Conservation (phyloP, 1,140 invertebrate species). For the Caenorhabditis inopinata region DNA sequence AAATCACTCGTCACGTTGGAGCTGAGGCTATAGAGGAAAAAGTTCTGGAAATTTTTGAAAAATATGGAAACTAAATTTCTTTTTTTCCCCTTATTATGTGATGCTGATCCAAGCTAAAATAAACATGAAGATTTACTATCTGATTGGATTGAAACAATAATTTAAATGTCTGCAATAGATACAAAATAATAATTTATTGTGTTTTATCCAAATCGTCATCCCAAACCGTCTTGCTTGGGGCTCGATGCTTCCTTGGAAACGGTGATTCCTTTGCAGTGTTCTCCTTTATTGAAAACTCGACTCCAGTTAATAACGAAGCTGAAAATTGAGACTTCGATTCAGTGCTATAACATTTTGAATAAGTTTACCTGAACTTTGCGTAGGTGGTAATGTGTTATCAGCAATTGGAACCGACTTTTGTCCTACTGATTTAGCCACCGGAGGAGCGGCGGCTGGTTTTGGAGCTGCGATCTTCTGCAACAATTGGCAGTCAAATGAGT, state of each 20-base stretch:
- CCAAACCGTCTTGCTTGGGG: neutral
- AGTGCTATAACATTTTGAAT: neutral
- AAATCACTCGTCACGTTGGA: neutral
- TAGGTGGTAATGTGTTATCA: neutral
- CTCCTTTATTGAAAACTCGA: neutral
- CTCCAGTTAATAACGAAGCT: neutral
- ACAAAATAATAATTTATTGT: neutral
- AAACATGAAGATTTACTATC: too few species aligned
- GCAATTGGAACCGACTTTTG: neutral
- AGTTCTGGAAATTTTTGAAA: constrained; percentile 5
- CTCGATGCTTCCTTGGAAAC: neutral
- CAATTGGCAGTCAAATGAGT: too few species aligned
- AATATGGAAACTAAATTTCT: neutral
- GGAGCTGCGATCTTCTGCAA: neutral
- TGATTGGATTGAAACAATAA: too few species aligned
- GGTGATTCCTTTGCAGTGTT: neutral
- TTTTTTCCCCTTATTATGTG: neutral
- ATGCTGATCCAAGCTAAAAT: neutral
- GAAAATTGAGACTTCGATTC: neutral
- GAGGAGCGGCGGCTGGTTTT: neutral
- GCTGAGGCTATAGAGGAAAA: neutral
- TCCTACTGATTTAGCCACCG: neutral
- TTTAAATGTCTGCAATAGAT: too few species aligned
- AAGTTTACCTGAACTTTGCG: neutral
- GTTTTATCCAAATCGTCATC: constrained; percentile 14